These are phyloP conservation scores for Lucilia sericata DNA, from an alignment of 1,140 invertebrate genomes.

Conservation along the genomic window DNA sequence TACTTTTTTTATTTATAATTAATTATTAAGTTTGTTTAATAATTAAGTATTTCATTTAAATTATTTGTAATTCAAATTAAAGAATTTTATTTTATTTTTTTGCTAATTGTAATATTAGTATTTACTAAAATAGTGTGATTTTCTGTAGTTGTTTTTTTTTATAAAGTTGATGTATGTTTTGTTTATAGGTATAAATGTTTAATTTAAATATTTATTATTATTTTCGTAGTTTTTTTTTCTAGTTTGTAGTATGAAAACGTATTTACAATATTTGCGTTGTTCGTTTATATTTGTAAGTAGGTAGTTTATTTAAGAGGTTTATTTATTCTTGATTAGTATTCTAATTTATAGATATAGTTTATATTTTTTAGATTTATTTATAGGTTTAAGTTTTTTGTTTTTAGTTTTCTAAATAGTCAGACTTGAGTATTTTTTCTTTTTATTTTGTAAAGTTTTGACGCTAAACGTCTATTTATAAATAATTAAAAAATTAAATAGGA, in stretches of 20 bases:
- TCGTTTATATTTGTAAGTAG: not conserved
- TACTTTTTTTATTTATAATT: constrained; percentile 24
- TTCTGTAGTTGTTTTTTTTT: not conserved
- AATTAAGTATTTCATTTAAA: constrained; percentile 11
- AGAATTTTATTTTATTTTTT: constrained; percentile 20
- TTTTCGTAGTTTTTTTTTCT: not conserved
- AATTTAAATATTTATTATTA: constrained; percentile 12
- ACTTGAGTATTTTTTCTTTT: constrained; percentile 30
- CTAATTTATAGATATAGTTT: constrained; percentile 15
- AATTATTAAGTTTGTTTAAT: constrained; percentile 31
- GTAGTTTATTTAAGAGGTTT: constrained; percentile 20
- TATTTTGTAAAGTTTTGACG: constrained; percentile 19
- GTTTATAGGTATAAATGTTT: not conserved
- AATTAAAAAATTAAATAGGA: not conserved
- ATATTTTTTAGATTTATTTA: no score
- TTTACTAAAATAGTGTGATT: constrained; percentile 32
- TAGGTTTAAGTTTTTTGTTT: constrained; percentile 37
- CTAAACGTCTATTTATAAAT: not conserved
- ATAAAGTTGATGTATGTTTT: not conserved
- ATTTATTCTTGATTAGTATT: constrained; percentile 16
- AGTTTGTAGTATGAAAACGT: constrained; percentile 13
- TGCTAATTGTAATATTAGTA: not conserved
- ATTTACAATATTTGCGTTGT: constrained; percentile 40
- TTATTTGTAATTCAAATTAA: not conserved
- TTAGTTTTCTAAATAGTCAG: constrained; percentile 43